A percentile compares a stretch with the other conserved stretches of the same genome.
These are phyloP conservation scores for Heliconius sara DNA, from an alignment of 2,888 invertebrate genomes.

Conservation along the genomic window DNA sequence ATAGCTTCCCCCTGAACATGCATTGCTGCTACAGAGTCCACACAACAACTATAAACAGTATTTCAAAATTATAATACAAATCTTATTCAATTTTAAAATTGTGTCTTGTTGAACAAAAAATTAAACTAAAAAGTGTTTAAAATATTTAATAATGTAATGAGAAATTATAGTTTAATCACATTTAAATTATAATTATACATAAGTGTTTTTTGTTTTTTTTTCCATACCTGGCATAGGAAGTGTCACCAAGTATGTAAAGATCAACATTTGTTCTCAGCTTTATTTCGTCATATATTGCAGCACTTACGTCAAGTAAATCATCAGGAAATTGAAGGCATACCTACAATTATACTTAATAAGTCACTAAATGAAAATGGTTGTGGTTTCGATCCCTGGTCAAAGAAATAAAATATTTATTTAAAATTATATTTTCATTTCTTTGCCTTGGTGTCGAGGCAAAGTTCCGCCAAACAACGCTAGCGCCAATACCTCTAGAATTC, in stretches of 20 bases:
- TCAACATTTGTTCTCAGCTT: conserved; percentile 75
- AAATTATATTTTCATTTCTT: not conserved
- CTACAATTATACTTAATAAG: conserved; percentile 69
- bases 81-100: not conserved
- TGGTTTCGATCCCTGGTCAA: no score
- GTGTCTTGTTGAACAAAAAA: not conserved
- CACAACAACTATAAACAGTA: conserved; percentile 88
- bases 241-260: conserved; percentile 94
- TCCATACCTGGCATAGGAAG: conserved; percentile 91
- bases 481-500: no score
- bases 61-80: not conserved
- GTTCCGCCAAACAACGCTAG: no score
- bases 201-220: not conserved
- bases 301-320: conserved; percentile 87
- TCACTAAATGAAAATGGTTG: not conserved
- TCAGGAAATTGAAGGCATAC: conserved; percentile 97
- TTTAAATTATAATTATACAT: not conserved
- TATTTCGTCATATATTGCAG: conserved; percentile 85
- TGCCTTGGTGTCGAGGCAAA: no score
- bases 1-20: conserved; percentile 93
- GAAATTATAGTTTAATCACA: not conserved
- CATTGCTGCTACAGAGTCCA: conserved; percentile 94
- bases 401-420: not conserved
- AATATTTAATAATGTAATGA: not conserved
- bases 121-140: not conserved